A percentile compares a stretch with the other conserved stretches of the same genome.
These are phyloP conservation scores for Drosophila peninsularis DNA, from an alignment of 2,888 invertebrate species.

Conservation along the genomic window DNA sequence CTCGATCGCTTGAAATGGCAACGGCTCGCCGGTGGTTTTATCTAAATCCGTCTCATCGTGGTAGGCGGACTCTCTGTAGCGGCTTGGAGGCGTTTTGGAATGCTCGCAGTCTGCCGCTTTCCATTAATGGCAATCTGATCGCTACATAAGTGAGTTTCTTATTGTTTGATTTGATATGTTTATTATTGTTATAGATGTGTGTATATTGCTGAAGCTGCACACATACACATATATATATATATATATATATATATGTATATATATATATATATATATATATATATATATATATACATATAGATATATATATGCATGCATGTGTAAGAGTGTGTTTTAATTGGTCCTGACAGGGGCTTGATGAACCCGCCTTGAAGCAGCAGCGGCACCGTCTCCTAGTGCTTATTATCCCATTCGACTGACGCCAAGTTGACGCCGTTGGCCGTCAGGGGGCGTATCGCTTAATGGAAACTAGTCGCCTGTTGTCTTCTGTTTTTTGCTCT, in stretches of 20 bases:
- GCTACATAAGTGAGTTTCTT: conserved; percentile 4
- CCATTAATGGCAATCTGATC: conserved; percentile 17
- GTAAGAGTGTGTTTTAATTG: conserved; percentile 23
- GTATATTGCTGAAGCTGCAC: too few relatives aligned
- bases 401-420: conserved; percentile 68
- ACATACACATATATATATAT: not conserved
- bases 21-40: conserved; percentile 24
- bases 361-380: conserved; percentile 20
- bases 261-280: not conserved
- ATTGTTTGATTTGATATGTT: not conserved
- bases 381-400: conserved; percentile 35
- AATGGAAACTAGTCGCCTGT: conserved; percentile 71
- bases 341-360: conserved; percentile 28
- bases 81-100: conserved; percentile 29
- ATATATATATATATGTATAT: too few relatives aligned
- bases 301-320: not conserved
- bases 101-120: conserved; percentile 33
- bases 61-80: conserved; percentile 24
- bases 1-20: conserved; percentile 42
- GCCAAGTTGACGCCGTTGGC: conserved; percentile 70
- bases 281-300: not conserved
- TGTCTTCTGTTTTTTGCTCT: conserved; percentile 15
- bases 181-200: not conserved
- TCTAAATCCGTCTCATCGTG: conserved; percentile 36
- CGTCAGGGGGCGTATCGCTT: conserved; percentile 66